Evolutionary conservation across 2,888 invertebrate genomes (phyloP).

Genomic region (Dolichopus griseipennis): DNA sequence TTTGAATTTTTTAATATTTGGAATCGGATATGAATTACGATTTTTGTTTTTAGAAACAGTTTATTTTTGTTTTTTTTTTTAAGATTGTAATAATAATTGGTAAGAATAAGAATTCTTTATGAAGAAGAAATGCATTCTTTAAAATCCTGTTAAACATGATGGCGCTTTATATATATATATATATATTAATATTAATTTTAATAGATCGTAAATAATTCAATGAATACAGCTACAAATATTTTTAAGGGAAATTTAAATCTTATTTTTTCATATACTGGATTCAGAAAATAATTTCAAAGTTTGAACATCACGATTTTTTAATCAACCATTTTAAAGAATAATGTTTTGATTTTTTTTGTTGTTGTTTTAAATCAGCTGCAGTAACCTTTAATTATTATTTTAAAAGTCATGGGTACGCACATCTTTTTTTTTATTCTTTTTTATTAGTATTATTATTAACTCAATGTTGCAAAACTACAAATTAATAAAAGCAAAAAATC

Average conservation of each 20-base stretch:
- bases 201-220: background rate
- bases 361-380: background rate
- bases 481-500: no score
- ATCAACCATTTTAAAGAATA: background rate
- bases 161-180: no score
- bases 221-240: background rate
- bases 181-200: background rate
- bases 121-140: no score
- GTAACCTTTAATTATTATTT: background rate
- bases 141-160: background rate
- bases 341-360: no score
- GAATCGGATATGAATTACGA: no score
- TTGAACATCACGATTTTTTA: background rate
- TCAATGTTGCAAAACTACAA: no score
- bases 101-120: no score
- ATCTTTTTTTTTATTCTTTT: background rate
- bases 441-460: no score
- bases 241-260: background rate
- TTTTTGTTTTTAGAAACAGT: no score
- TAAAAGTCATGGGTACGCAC: background rate
- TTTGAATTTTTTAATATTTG: no score
- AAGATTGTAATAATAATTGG: no score
- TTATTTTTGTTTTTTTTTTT: no score
- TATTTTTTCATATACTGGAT: background rate
- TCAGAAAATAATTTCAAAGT: background rate